Conservation (phyloP, 2,888 invertebrate genomes). For the Chalcis sispes region DNA sequence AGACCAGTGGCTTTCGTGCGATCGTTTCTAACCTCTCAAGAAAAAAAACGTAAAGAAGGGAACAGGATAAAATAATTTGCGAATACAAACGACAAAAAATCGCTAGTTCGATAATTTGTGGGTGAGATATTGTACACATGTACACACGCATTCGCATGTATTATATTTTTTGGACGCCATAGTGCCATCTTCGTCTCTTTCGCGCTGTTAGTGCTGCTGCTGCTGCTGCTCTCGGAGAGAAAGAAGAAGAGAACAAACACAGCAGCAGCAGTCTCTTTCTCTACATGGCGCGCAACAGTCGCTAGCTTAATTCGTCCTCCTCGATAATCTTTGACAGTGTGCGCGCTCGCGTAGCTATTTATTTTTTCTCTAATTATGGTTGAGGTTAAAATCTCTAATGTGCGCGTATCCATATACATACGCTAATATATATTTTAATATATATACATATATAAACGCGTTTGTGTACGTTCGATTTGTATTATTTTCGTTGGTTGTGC, state of each 20-base stretch:
- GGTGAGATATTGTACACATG: neutral
- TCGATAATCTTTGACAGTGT: neutral
- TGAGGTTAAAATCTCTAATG: constrained; percentile 1
- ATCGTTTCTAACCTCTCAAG: too few relatives aligned
- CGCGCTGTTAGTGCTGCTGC: neutral
- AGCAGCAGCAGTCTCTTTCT: constrained; percentile 28
- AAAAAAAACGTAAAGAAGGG: too few relatives aligned
- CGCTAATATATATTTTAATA: too few relatives aligned
- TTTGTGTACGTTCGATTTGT: too few relatives aligned
- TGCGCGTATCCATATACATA: neutral
- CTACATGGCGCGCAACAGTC: constrained; percentile 43
- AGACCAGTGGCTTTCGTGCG: too few relatives aligned
- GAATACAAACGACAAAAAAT: too few relatives aligned
- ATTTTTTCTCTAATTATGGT: neutral
- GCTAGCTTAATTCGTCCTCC: neutral
- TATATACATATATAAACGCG: too few relatives aligned
- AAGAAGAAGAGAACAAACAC: neutral
- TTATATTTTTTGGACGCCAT: constrained; percentile 28
- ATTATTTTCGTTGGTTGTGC: too few relatives aligned
- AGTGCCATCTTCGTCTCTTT: constrained; percentile 17
- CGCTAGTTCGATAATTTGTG: too few relatives aligned
- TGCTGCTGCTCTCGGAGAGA: constrained; percentile 9
- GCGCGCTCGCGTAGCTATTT: neutral
- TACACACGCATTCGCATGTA: neutral
- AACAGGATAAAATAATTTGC: too few relatives aligned